These are phyloP conservation scores for Melolontha melolontha DNA, from an alignment of 2,888 invertebrate genomes.

Conservation along the genomic window DNA sequence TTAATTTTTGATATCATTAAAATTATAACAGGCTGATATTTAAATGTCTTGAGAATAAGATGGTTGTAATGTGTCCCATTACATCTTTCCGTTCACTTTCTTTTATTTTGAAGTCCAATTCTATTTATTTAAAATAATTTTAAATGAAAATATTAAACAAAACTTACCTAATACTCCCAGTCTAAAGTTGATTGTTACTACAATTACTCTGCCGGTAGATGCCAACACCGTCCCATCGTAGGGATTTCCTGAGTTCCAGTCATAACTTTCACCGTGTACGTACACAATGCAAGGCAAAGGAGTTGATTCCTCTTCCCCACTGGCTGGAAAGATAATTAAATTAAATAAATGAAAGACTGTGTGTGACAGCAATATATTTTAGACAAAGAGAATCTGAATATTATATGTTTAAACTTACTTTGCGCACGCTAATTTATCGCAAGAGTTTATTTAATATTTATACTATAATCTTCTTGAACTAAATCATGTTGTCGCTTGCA, in stretches of 20 bases:
- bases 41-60: too few relatives aligned
- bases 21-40: too few relatives aligned
- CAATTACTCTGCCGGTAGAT: constrained; percentile 89
- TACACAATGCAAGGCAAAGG: constrained; percentile 87
- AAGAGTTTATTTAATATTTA: too few relatives aligned
- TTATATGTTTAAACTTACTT: background rate
- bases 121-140: too few relatives aligned
- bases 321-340: constrained; percentile 63
- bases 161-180: constrained; percentile 86
- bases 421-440: too few relatives aligned
- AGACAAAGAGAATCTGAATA: background rate
- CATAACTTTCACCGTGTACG: constrained; percentile 95
- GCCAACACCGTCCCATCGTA: constrained; percentile 97
- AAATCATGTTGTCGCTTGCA: too few relatives aligned
- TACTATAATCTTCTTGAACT: too few relatives aligned
- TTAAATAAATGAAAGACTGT: constrained; percentile 21
- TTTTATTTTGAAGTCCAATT: too few relatives aligned
- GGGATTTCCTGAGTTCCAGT: constrained; percentile 97
- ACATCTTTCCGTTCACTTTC: too few relatives aligned
- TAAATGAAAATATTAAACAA: constrained; percentile 4
- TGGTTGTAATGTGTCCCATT: too few relatives aligned
- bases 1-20: too few relatives aligned
- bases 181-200: constrained; percentile 92
- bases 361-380: constrained; percentile 1
- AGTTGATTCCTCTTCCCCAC: constrained; percentile 67